Conservation (phyloP, 1,140 invertebrate species). For the Drosophila azteca region DNA sequence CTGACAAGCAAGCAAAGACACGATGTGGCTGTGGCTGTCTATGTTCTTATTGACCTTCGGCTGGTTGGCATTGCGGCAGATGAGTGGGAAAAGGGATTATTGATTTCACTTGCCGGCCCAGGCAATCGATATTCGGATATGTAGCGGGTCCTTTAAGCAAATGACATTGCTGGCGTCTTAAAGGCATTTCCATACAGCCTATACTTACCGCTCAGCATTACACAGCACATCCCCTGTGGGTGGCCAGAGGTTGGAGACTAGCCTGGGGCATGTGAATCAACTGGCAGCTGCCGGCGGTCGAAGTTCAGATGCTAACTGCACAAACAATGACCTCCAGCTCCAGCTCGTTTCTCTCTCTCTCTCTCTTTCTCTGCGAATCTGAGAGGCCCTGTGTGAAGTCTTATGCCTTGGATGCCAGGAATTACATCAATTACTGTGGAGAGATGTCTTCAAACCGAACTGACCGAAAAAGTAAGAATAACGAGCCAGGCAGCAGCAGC, state of each 20-base stretch:
- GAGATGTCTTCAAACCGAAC: conserved; percentile 71
- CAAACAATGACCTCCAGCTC: conserved; percentile 26
- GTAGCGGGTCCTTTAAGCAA: conserved; percentile 3
- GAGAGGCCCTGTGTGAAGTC: conserved; percentile 46
- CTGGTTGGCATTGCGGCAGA: conserved; percentile 40
- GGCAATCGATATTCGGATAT: conserved; percentile 61
- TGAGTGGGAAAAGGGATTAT: conserved; percentile 49
- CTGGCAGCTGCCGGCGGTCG: conserved; percentile 7
- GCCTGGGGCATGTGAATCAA: conserved; percentile 38
- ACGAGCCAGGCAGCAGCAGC: conserved; percentile 36
- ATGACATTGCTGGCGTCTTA: background rate
- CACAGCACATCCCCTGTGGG: background rate
- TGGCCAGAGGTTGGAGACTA: conserved; percentile 19
- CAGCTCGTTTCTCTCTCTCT: background rate
- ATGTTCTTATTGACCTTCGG: conserved; percentile 75
- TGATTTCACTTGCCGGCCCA: conserved; percentile 54
- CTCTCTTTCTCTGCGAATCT: background rate
- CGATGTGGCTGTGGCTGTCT: conserved; percentile 42
- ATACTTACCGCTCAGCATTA: conserved; percentile 19
- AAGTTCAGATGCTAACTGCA: conserved; percentile 42
- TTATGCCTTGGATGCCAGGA: conserved; percentile 67
- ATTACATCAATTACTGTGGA: conserved; percentile 76
- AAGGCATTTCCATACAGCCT: background rate
- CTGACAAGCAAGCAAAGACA: conserved; percentile 32
- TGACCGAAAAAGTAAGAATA: conserved; percentile 77